Base-by-base conservation (phyloP, 2,888 invertebrate genomes). In the Mantis religiosa region DNA sequence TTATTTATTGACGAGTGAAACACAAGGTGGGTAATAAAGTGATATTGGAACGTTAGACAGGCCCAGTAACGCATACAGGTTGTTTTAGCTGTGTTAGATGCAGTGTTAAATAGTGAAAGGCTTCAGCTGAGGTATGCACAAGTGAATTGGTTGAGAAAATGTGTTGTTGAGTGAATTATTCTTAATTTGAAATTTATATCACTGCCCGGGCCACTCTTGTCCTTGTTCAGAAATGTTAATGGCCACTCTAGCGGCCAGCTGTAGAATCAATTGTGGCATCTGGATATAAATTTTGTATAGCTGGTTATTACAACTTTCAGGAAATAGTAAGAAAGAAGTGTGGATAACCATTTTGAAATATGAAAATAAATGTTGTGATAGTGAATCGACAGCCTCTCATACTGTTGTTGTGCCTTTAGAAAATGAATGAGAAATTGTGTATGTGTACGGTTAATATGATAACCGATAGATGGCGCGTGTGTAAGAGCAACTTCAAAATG, bases 401-500 rank as follows among this genome's bases (percentile, higher is more conserved):
- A 15, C 30, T 25, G 41, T 12, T 87, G 3, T 15, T 27, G 20
- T 41, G 27, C 82, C 25, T 8, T n/a, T 82, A 27, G 28, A 12
- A 82, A 27, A 34, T 82, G 82, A 87, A 86, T 81, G 41, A 82
- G n/a, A n/a, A 84, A 41, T 84, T 87, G 30, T 86, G 47, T 71
- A 25, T 71, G 71, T 87, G 87, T 34, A 81, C 20, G 87, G 90
- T 90, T 82, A 85, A 71, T 34, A 28, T 89, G 84, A 88, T 87
- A 82, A 71, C 85, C 89, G 89, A 89, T 88, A 89, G 89, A 87
- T 89, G 89, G 88, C 90, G 88, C 89, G 83, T 87, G 89, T 86
- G 89, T 90, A 89, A 81, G 88, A 87, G 88, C 88, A 89, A 89
- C 88, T 88, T 86, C 90, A 90, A 91, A 91, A 91, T 91, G 91